phyloP scores from a whole-genome alignment of 23 tunicate genomes.

The Ascidia mentula region DNA sequence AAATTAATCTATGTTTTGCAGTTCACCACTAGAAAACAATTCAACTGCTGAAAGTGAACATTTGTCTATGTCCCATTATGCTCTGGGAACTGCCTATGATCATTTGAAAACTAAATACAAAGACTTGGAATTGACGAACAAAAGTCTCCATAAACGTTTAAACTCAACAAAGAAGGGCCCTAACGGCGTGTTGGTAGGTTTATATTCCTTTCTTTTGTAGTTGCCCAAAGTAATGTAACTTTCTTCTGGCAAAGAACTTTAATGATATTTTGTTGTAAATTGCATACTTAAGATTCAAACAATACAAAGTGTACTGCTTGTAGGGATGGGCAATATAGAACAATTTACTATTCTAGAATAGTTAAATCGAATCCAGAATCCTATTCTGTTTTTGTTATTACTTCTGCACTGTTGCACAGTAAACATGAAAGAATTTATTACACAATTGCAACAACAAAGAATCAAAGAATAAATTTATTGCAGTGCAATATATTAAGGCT shows the following conservation, averaged over 20 bases:
- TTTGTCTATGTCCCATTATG: slow-evolving; percentile 53
- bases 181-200: neutral
- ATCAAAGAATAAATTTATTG: no score
- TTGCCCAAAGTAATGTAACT: no score
- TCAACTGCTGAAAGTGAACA: slow-evolving; percentile 21
- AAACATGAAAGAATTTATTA: neutral
- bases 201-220: no score
- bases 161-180: neutral
- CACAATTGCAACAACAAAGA: neutral
- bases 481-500: no score
- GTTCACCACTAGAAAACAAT: slow-evolving; percentile 34
- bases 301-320: no score
- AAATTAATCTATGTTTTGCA: no score
- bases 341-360: no score
- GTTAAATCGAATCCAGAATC: neutral
- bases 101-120: slow-evolving; percentile 43
- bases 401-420: neutral
- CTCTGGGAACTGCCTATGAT: slow-evolving; percentile 59
- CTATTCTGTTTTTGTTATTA: neutral
- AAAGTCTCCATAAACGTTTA: slow-evolving; percentile 19
- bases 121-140: slow-evolving; percentile 38
- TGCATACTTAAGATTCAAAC: no score
- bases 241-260: no score
- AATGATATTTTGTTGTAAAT: no score
- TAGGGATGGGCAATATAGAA: no score